A percentile compares a stretch with the other conserved stretches of the same genome.
Conservation (phyloP, 2,797 vertebrate genomes). For the Oryzias dopingdopingensis region DNA sequence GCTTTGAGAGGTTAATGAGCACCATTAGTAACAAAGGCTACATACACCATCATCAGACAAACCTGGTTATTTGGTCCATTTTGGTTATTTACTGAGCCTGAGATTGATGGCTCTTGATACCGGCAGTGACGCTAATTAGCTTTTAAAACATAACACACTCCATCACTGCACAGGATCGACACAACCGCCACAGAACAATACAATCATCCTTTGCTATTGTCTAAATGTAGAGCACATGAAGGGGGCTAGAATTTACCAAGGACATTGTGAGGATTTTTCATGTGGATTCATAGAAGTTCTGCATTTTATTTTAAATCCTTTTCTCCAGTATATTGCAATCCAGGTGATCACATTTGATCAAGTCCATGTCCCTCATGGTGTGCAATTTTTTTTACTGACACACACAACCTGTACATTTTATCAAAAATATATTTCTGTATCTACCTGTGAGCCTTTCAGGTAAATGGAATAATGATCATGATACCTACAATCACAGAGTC, state of each 20-base stretch:
- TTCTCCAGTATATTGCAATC: no score
- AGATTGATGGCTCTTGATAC: conserved; percentile 95
- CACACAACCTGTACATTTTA: no score
- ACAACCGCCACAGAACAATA: conserved; percentile 81
- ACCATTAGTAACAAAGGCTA: conserved; percentile 91
- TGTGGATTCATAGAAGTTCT: background rate
- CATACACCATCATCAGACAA: conserved; percentile 94
- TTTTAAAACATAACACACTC: conserved; percentile 98
- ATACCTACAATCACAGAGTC: no score
- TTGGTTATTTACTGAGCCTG: conserved; percentile 93
- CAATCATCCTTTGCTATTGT: conserved; percentile 57
- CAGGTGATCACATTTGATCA: no score
- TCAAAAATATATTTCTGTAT: no score
- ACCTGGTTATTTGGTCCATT: conserved; percentile 98
- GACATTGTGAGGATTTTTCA: background rate
- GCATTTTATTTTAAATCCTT: no score
- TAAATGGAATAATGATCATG: no score
- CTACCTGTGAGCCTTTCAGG: no score
- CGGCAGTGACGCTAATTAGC: conserved; percentile 93
- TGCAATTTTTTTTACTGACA: no score
- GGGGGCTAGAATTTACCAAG: conserved; percentile 20
- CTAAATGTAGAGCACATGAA: conserved; percentile 34
- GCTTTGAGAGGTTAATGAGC: conserved; percentile 88
- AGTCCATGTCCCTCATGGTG: no score
- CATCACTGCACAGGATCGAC: conserved; percentile 88